Conservation (phyloP, 2,888 invertebrate genomes). For the Charanyca ferruginea region DNA sequence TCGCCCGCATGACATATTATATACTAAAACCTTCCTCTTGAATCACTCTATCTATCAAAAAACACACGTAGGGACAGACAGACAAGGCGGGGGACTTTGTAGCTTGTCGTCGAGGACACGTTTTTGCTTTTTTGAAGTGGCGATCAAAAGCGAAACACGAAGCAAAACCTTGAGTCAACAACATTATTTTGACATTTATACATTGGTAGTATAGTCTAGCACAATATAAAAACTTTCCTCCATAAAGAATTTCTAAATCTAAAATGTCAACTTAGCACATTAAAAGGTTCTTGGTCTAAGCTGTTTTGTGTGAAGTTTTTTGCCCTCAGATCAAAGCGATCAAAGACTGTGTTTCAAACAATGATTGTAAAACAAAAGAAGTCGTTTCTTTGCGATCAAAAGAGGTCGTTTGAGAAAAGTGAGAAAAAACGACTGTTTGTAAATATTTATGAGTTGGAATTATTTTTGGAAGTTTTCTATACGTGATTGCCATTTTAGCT, state of each 20-base stretch:
- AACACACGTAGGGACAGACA: too few species aligned
- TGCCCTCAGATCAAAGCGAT: slow-evolving; percentile 33
- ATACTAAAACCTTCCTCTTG: too few species aligned
- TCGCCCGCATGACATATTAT: too few species aligned
- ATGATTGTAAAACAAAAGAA: slow-evolving; percentile 36
- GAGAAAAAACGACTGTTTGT: not conserved
- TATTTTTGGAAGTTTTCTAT: not conserved
- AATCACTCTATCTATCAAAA: too few species aligned
- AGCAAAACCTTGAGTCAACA: too few species aligned
- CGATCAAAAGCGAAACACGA: too few species aligned
- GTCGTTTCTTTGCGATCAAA: not conserved
- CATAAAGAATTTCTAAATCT: too few species aligned
- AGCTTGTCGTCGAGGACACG: too few species aligned
- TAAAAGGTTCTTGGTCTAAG: slow-evolving; percentile 1
- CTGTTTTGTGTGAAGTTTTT: not conserved
- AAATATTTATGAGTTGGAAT: slow-evolving; percentile 3
- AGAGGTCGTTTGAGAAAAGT: slow-evolving; percentile 1
- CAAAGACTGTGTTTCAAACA: slow-evolving; percentile 20
- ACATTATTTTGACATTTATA: too few species aligned
- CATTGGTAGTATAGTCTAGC: too few species aligned
- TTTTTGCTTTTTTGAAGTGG: too few species aligned
- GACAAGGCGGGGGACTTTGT: too few species aligned
- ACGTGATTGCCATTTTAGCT: not conserved
- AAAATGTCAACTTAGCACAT: slow-evolving; percentile 10
- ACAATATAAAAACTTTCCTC: not conserved